Base-by-base conservation (phyloP, 2,797 vertebrate genomes). In the Acanthurus tractus region DNA sequence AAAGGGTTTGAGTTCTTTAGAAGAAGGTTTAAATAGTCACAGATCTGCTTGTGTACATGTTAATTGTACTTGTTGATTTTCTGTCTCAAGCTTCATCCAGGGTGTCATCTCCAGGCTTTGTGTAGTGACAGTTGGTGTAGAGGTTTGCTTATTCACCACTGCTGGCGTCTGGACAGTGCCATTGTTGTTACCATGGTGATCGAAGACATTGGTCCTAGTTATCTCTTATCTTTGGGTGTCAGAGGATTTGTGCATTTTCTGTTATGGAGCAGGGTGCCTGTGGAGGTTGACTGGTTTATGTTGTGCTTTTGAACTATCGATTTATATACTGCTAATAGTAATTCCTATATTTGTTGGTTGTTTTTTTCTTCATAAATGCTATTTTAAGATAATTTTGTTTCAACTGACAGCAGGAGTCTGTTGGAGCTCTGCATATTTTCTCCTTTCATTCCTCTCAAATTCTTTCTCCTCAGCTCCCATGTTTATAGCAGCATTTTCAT, bases 131-230 rank as follows among this genome's bases (percentile, higher is more conserved):
- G 79, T 38, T 14, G 64, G 53, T 4, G 12, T 42, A 0, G 18
- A 46, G 52, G 74, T 70, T 62, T 50, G 23, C 22, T 34, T 69
- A 0, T 63, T 63, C 34, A 38, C 72, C 20, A 38, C 59, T 42
- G 78, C 49, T 48, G 46, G 25, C 49, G 20, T 78, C 55, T 85
- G 77, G 69, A 44, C 12, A 59, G 23, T 49, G 70, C 64, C 74
- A 20, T 72, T 73, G 81, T 69, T 76, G 89, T 93, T 90, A n/a
- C 82, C 76, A 87, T 86, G 81, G 80, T 5, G 13, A 85, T 52
- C 23, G 42, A 63, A 56, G 71, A 69, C 63, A 59, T 79, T 72
- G 36, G 36, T 78, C 57, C 80, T 76, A 58, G 49, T 70, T 46
- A 36, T 63, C 36, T 78, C 1, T 49, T 25, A 34, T 70, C 17